phyloP scores from a whole-genome alignment of 2,888 invertebrate species.

The Biston stratarius region DNA sequence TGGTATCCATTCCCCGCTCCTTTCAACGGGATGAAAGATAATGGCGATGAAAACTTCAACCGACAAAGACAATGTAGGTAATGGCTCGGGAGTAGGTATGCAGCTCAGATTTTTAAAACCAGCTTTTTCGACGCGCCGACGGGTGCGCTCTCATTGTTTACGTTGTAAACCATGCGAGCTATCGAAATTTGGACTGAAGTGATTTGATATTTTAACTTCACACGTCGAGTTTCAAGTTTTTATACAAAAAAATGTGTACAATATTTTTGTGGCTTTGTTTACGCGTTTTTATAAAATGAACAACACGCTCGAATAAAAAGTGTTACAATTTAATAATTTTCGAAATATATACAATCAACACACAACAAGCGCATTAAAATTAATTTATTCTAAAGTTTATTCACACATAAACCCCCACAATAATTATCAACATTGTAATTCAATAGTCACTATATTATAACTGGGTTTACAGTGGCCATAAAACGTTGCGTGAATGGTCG shows the following conservation, averaged over 20 bases:
- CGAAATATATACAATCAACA: not conserved
- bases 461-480: slow-evolving; percentile 52
- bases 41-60: slow-evolving; percentile 71
- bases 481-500: slow-evolving; percentile 63
- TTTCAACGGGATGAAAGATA: slow-evolving; percentile 69
- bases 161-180: slow-evolving; percentile 33
- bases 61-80: slow-evolving; percentile 69
- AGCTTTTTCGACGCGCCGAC: slow-evolving; percentile 27
- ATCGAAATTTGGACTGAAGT: slow-evolving; percentile 28
- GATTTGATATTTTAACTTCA: slow-evolving; percentile 37
- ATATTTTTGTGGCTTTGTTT: not conserved
- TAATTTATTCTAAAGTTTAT: slow-evolving; percentile 22
- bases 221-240: slow-evolving; percentile 12
- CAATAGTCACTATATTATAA: slow-evolving; percentile 55
- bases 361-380: not conserved
- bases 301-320: not conserved
- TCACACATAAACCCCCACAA: slow-evolving; percentile 33
- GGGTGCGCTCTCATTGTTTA: slow-evolving; percentile 34
- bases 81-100: slow-evolving; percentile 58
- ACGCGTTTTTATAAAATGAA: not conserved
- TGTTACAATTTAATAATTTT: not conserved
- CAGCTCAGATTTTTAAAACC: slow-evolving; percentile 40
- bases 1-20: slow-evolving; percentile 57
- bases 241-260: not conserved
- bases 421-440: slow-evolving; percentile 57